These are phyloP conservation scores for Eupelmus urozonus DNA, from an alignment of 2,888 invertebrate species.

Conservation along the genomic window DNA sequence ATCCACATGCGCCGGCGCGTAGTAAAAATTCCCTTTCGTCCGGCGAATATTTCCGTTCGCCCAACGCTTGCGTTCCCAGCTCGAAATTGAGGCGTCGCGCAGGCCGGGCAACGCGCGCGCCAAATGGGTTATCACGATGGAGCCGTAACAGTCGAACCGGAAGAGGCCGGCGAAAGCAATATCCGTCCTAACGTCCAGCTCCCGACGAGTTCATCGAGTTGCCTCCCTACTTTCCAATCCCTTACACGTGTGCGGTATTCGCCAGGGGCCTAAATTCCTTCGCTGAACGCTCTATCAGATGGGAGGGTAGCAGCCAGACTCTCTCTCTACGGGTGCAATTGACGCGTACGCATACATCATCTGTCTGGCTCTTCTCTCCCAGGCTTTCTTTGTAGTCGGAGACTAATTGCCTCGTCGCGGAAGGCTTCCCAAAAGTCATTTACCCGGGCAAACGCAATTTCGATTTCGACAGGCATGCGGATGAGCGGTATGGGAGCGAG, in stretches of 20 bases:
- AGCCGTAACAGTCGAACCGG: slow-evolving; percentile 44
- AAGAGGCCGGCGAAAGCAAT: slow-evolving; percentile 55
- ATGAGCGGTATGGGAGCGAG: not conserved
- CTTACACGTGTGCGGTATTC: not conserved
- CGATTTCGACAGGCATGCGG: slow-evolving; percentile 26
- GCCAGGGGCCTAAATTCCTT: not conserved
- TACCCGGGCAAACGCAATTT: slow-evolving; percentile 53
- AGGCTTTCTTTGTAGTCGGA: slow-evolving; percentile 23
- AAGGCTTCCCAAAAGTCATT: slow-evolving; percentile 47
- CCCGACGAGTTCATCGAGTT: slow-evolving; percentile 22
- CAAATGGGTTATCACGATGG: slow-evolving; percentile 47
- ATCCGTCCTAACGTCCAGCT: slow-evolving; percentile 51
- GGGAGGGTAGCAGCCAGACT: not conserved
- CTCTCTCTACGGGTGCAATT: slow-evolving; percentile 7
- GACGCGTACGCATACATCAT: slow-evolving; percentile 30
- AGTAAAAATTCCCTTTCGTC: slow-evolving; percentile 17
- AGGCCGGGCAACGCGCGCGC: not conserved
- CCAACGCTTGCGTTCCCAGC: not conserved
- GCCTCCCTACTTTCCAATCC: slow-evolving; percentile 39
- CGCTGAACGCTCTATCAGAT: not conserved
- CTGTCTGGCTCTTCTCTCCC: not conserved
- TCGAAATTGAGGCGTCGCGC: slow-evolving; percentile 30
- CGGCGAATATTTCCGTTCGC: slow-evolving; percentile 22
- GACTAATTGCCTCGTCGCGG: slow-evolving; percentile 42
- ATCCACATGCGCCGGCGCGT: not conserved